Percentiles rank a stretch among this genome's conserved stretches.
These are phyloP conservation scores for Mycteria americana DNA, from an alignment of 2,797 vertebrate species.

Conservation along the genomic window DNA sequence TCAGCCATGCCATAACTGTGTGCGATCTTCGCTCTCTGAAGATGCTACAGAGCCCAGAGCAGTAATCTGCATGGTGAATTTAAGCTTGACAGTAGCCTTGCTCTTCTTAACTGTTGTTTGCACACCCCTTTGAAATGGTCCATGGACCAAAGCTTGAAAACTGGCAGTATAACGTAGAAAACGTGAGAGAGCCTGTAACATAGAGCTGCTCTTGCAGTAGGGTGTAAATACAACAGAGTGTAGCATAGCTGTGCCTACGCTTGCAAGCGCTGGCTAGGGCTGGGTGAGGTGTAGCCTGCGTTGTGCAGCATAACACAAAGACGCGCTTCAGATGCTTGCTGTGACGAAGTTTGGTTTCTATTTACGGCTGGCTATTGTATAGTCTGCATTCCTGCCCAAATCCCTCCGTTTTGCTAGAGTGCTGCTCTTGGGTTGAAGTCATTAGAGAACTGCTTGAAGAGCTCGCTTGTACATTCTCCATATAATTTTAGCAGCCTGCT, in stretches of 20 bases:
- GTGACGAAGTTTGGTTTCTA: slow-evolving; percentile 33
- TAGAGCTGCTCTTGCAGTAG: neutral
- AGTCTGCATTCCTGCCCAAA: slow-evolving; percentile 49
- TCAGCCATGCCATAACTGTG: rapidly evolving
- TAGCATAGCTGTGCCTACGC: rapidly evolving
- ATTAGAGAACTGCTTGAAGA: slow-evolving; percentile 25
- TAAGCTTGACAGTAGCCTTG: neutral
- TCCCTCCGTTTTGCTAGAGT: neutral
- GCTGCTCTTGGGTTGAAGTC: slow-evolving; percentile 16
- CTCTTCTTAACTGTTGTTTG: neutral
- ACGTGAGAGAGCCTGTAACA: rapidly evolving
- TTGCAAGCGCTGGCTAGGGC: rapidly evolving
- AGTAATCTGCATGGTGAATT: rapidly evolving
- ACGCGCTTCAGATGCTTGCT: neutral
- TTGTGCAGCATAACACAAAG: rapidly evolving
- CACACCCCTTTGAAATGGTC: neutral
- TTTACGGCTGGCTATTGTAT: slow-evolving; percentile 13
- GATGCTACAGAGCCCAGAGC: neutral
- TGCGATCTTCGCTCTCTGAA: rapidly evolving
- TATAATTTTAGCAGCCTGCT: slow-evolving; percentile 72
- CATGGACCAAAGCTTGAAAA: rapidly evolving
- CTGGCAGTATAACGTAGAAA: rapidly evolving
- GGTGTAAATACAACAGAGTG: rapidly evolving
- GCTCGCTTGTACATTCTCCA: slow-evolving; percentile 10
- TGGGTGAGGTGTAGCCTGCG: neutral